Base-by-base conservation (phyloP, 2,888 invertebrate genomes). In the Luperina testacea region DNA sequence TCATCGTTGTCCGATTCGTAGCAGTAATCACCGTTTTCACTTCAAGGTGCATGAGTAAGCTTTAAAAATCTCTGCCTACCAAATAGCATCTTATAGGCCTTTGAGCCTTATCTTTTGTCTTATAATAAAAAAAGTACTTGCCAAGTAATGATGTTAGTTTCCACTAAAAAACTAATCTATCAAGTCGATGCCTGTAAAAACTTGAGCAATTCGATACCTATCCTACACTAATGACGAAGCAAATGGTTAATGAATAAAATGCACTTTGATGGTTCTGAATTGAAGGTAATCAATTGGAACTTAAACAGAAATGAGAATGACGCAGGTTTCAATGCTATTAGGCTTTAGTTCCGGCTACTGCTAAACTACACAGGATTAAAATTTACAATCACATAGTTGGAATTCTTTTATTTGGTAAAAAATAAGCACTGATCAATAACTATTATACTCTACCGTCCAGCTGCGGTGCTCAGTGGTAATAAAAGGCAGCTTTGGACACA, bases 11-110 rank as follows among this genome's bases (percentile, higher is more conserved):
- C 84, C 88, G 87, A 92, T 90, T 90, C 90, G 90, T 90, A 85
- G 82, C 89, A 89, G 86, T 88, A 91, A 92, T 91, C 87, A 88
- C 71, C 86, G 92, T 90, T 94, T 94, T 94, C 93, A 91, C 93
- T 91, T 89, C 88, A 84, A 87, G 86, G 84, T 90, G 91, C 91
- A 90, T 93, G 87, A 90, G 73, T 81, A 85, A 83, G 80, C 86
- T 83, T 83, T 81, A 79, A 78, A 78, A 79, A 75, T 74, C 51
- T 80, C 67, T 17, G 75, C 20, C 59, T 76, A 63, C 24, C 7
- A 27, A 27, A 11, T 27, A 73, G 11, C 53, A 4, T 45, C 8
- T 48, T 48, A 13, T 48, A 13, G 4, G n/a, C 32, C 9, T 57
- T 48, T 38, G 17, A 13, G 17, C 20, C 45, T 24, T 63, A 76